These are phyloP conservation scores for Hyperoplus lanceolatus DNA, from an alignment of 2,797 vertebrate species.

Conservation along the genomic window DNA sequence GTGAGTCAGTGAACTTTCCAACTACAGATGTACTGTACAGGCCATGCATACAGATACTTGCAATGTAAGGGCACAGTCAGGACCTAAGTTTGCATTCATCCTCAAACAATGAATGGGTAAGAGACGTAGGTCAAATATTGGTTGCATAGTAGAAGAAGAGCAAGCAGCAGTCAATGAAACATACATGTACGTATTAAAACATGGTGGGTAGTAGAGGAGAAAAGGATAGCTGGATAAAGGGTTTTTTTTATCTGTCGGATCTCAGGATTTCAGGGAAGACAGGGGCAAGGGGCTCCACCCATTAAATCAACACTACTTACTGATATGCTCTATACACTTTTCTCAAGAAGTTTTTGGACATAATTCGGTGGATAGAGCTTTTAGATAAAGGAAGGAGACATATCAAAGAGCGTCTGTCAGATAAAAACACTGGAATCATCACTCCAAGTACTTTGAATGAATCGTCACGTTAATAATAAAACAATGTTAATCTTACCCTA, in stretches of 20 bases:
- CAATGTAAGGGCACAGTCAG: conserved; percentile 22
- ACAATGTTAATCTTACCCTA: conserved; percentile 89
- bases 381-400: conserved; percentile 80
- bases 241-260: conserved; percentile 22
- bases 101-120: conserved; percentile 38
- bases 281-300: conserved; percentile 49
- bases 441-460: not conserved
- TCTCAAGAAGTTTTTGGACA: conserved; percentile 93
- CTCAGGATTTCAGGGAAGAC: conserved; percentile 54
- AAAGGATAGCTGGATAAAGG: conserved; percentile 21
- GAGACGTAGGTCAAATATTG: conserved; percentile 26
- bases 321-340: conserved; percentile 91
- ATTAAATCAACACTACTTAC: conserved; percentile 85
- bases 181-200: conserved; percentile 28
- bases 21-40: not conserved
- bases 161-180: conserved; percentile 29
- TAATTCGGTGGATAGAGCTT: conserved; percentile 89
- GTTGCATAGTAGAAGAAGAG: conserved; percentile 19
- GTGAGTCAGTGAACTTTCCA: conserved; percentile 3
- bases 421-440: conserved; percentile 19
- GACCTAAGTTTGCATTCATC: conserved; percentile 39
- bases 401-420: conserved; percentile 64
- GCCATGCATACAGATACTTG: not conserved
- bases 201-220: conserved; percentile 35
- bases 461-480: not conserved